Base-by-base conservation (phyloP, 37 sponge, comb jelly and placozoan genomes). In the Beroe ovata region DNA sequence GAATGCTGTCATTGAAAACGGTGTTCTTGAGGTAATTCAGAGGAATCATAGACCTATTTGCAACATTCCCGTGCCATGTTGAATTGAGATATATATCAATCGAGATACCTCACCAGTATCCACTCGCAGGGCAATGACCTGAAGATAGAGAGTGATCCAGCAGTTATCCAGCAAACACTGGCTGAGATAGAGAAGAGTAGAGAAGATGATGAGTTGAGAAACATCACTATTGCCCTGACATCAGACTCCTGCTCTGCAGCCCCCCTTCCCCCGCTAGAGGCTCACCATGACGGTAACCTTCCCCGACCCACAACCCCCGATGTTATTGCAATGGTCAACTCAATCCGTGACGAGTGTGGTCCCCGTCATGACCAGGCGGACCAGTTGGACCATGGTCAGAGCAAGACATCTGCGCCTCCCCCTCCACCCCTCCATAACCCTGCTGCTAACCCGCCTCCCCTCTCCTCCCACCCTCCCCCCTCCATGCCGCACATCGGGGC, bases 1-100 rank as follows among this genome's bases (percentile, higher is more conserved):
- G 23, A 77, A 77, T 36, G 84, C 84, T 77, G 84, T 77, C 4
- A 77, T 77, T 1, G 84, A 77, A 25, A 77, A 77, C 54, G 84
- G 84, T 42, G 84, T 42, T 40, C 54, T 77, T 2, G 69, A 66
- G 35, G 69, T 66, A 62, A 62, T 6, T 62, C 23, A 62, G 3
- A n/a, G n/a, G n/a, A n/a, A n/a, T n/a, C n/a, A n/a, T n/a, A n/a
- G n/a, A n/a, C n/a, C n/a, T n/a, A n/a, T n/a, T n/a, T n/a, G n/a
- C n/a, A n/a, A n/a, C n/a, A n/a, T n/a, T n/a, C n/a, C n/a, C n/a
- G n/a, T n/a, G n/a, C n/a, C n/a, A n/a, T n/a, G n/a, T n/a, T n/a
- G n/a, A n/a, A n/a, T n/a, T n/a, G n/a, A n/a, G n/a, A n/a, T n/a
- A n/a, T n/a, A n/a, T n/a, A n/a, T n/a, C n/a, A n/a, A n/a, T n/a